phyloP scores from a whole-genome alignment of 2,797 vertebrate genomes.

The Sebastolobus altivelis region DNA sequence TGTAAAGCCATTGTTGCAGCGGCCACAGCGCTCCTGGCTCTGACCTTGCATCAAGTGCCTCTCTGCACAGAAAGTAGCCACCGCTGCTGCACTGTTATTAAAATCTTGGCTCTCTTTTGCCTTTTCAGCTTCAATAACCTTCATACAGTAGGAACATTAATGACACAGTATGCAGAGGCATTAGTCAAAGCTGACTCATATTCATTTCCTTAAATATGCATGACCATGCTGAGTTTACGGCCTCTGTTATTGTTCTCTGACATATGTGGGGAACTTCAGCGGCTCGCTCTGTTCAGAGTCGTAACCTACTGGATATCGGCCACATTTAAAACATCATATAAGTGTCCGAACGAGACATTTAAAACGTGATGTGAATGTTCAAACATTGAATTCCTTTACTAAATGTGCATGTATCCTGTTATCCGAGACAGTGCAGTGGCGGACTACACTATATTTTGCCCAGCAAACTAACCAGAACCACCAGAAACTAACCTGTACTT shows the following conservation, averaged over 20 bases:
- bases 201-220: slow-evolving; percentile 5
- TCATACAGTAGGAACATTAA: slow-evolving; percentile 12
- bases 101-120: slow-evolving; percentile 41
- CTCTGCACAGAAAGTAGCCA: slow-evolving; percentile 18
- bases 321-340: not conserved
- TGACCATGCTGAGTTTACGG: not conserved
- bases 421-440: not conserved
- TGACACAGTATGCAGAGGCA: slow-evolving; percentile 11
- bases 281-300: not conserved
- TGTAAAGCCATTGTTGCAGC: slow-evolving; percentile 34
- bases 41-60: slow-evolving; percentile 59
- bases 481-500: not conserved
- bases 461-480: not conserved
- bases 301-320: not conserved
- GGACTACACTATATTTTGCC: not conserved
- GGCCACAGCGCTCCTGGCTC: slow-evolving; percentile 38
- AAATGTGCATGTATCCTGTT: not conserved
- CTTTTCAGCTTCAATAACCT: slow-evolving; percentile 41
- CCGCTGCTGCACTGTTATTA: slow-evolving; percentile 35
- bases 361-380: not conserved
- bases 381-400: not conserved
- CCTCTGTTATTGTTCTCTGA: not conserved
- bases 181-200: slow-evolving; percentile 15
- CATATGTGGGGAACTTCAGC: not conserved
- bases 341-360: not conserved